Evolutionary conservation across 2,797 vertebrate species (phyloP).

Genomic region (Myotis findleyi): DNA sequence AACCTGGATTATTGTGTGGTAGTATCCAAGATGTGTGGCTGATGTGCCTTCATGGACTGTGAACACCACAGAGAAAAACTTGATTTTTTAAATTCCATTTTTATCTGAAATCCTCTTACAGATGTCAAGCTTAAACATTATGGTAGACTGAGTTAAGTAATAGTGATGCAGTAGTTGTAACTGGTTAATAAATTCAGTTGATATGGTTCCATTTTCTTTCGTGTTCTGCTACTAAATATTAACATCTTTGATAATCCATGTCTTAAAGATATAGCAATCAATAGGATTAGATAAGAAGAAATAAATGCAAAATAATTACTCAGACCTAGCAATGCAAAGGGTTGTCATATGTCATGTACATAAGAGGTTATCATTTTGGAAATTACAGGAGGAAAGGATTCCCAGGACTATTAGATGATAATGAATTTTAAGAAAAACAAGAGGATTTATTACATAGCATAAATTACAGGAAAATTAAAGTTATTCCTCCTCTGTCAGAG

Average conservation of each 20-base stretch:
- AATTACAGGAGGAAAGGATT: conserved; percentile 17
- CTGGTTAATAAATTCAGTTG: conserved; percentile 82
- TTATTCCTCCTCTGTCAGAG: conserved; percentile 1
- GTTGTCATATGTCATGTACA: not conserved
- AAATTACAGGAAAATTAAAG: conserved; percentile 56
- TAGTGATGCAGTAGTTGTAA: conserved; percentile 64
- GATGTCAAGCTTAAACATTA: conserved; percentile 78
- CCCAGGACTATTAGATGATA: conserved; percentile 30
- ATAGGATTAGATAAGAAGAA: conserved; percentile 73
- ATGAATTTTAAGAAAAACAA: conserved; percentile 45
- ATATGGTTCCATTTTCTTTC: conserved; percentile 76
- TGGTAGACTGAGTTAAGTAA: conserved; percentile 53
- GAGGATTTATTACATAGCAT: conserved; percentile 37
- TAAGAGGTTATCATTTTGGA: conserved; percentile 61
- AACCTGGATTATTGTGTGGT: conserved; percentile 29
- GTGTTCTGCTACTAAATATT: conserved; percentile 78
- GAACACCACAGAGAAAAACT: conserved; percentile 49
- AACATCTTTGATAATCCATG: conserved; percentile 78
- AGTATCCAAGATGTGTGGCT: not conserved
- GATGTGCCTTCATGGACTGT: conserved; percentile 60
- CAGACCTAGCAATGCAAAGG: conserved; percentile 59
- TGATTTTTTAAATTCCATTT: conserved; percentile 76
- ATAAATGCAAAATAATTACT: conserved; percentile 64
- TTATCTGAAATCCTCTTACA: conserved; percentile 80
- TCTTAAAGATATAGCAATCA: conserved; percentile 77